Percentiles rank a stretch among this genome's conserved stretches.
phyloP scores from a whole-genome alignment of 2,888 invertebrate species.

The Hirtodrosophila duncani region DNA sequence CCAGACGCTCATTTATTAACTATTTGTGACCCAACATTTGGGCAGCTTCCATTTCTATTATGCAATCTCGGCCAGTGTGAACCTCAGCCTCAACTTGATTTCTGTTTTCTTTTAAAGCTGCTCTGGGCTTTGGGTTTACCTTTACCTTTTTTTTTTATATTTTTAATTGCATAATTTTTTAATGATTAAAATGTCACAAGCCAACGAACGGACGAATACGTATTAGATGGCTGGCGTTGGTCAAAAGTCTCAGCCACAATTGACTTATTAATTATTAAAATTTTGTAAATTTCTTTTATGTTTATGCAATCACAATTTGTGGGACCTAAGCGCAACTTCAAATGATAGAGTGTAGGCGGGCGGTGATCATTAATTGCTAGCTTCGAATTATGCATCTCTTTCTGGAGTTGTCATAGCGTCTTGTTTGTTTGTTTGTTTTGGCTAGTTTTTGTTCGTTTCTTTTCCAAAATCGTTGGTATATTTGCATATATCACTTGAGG shows the following conservation, averaged over 20 bases:
- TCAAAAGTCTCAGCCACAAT: conserved; percentile 27
- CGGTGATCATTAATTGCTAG: too few species aligned
- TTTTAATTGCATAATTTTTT: conserved; percentile 56
- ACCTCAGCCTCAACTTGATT: conserved; percentile 1
- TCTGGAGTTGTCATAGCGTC: too few species aligned
- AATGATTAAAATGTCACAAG: conserved; percentile 66
- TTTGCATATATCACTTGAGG: too few species aligned
- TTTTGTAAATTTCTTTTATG: conserved; percentile 10
- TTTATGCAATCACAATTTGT: too few species aligned
- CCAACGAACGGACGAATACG: conserved; percentile 48
- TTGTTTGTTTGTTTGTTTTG: too few species aligned
- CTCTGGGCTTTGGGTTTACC: neutral
- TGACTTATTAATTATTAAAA: conserved; percentile 62
- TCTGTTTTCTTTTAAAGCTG: neutral
- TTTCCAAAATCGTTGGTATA: too few species aligned
- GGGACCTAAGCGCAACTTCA: too few species aligned
- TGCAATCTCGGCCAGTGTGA: conserved; percentile 6
- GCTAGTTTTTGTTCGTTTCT: too few species aligned
- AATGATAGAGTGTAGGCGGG: too few species aligned
- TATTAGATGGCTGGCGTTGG: conserved; percentile 7
- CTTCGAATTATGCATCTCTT: too few species aligned
- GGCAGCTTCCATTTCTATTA: conserved; percentile 3
- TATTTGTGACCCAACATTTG: conserved; percentile 33
- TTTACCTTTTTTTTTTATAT: neutral
- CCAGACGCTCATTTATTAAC: conserved; percentile 60